Base-by-base conservation (phyloP, 1,140 invertebrate species). In the Gryon sp. region DNA sequence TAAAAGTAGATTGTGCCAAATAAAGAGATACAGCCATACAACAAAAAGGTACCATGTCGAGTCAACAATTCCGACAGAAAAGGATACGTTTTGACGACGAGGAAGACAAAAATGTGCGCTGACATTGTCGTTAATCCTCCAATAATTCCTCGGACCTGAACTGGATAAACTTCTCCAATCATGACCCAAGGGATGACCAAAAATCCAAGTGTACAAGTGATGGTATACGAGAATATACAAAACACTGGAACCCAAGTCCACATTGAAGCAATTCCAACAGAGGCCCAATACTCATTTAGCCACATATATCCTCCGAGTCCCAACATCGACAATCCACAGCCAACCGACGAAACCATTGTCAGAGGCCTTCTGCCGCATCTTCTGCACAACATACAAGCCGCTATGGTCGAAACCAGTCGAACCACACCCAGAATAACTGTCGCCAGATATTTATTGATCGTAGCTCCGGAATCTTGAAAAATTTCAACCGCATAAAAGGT, bases 401-500 rank as follows among this genome's bases (percentile, higher is more conserved):
- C 80, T 2, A 93, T 90, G 0, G 92, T 93, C 24, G 91, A 93
- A 0, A 88, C 73, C 0, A 94, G 80, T 18, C 92, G 86, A 0
- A 93, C 89, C 6, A 92, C 80, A 0, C 94, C 94, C 45, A 95
- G 85, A 0, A 93, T 89, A 9, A 95, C 92, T 0, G 94, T 92
- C 3, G 92, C 90, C 38, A 90, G 80, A 57, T 92, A 90, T 36
- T 92, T 92, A 68, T 94, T 89, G 8, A 92, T 85, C 1, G 87
- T 85, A 0, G 91, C 88, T 2, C 92, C 92, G 1, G 92, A 92
- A 28, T 90, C 88, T 79, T 92, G 85, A 83, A 95, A 95, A 2
- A 96, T 93, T 68, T 93, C 90, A 3, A 94, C 93, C 0, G 94
- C 92, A 74, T 95, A 95, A 76, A 95, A 96, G 11, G 95, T 94